Evolutionary conservation across 2,113 vertebrate genomes (phyloP).

Genomic region (Plecturocebus donacophilus): DNA sequence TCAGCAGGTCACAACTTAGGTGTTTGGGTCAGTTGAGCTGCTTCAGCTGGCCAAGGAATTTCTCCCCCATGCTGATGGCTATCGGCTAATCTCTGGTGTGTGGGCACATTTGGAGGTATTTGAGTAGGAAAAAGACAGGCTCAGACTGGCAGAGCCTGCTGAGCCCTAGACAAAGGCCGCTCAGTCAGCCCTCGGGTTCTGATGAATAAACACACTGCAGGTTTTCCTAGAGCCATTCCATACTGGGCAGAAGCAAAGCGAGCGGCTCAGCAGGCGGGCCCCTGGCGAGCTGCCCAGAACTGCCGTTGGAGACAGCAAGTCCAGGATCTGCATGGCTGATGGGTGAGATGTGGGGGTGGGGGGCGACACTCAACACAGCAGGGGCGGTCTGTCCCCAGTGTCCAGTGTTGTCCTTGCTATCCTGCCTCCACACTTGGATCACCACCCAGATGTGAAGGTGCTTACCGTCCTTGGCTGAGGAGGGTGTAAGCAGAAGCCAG

Average conservation of each 20-base stretch:
- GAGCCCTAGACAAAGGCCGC: slow-evolving; percentile 54
- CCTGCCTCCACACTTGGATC: fast-evolving
- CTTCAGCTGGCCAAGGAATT: slow-evolving; percentile 43
- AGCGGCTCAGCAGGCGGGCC: neutral
- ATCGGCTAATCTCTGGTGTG: slow-evolving; percentile 19
- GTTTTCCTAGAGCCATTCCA: neutral
- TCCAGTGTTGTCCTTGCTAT: fast-evolving
- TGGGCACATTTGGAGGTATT: slow-evolving; percentile 37
- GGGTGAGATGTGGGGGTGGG: neutral
- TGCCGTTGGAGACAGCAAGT: fast-evolving
- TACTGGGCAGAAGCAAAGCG: neutral
- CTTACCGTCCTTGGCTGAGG: fast-evolving
- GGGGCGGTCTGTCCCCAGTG: neutral
- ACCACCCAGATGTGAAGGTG: neutral
- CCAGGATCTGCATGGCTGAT: neutral
- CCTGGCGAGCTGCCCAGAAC: neutral
- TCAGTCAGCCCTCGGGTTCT: neutral
- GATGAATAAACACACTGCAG: neutral
- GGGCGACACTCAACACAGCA: fast-evolving
- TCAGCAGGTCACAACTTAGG: slow-evolving; percentile 52
- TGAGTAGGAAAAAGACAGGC: neutral
- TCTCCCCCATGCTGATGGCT: slow-evolving; percentile 46
- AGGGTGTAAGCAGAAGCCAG: fast-evolving
- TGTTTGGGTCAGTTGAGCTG: slow-evolving; percentile 32
- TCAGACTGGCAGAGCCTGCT: slow-evolving; percentile 35